Evolutionary conservation across 2,888 invertebrate genomes (phyloP).

Genomic region (Liposcelis brunnea): DNA sequence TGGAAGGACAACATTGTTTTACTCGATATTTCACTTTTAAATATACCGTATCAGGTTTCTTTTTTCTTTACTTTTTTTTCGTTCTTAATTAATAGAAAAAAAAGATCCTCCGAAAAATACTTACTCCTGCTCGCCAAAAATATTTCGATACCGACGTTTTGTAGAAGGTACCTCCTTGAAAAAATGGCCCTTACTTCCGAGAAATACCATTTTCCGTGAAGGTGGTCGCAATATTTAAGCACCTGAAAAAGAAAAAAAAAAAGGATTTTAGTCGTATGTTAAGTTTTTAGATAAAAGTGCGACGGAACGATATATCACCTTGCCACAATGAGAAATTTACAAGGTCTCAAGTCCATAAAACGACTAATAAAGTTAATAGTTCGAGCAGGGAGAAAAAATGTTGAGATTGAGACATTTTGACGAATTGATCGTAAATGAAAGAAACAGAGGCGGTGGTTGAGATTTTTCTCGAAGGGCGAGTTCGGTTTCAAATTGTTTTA

Average conservation of each 20-base stretch:
- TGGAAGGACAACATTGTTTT: neutral
- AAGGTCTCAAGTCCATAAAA: too few relatives aligned
- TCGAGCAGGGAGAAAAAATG: too few relatives aligned
- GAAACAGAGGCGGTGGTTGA: too few relatives aligned
- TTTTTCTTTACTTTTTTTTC: neutral
- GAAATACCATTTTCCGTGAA: conserved; percentile 99
- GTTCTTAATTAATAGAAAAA: conserved; percentile 1
- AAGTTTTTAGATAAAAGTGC: too few relatives aligned
- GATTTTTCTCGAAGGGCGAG: too few relatives aligned
- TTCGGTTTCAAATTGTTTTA: too few relatives aligned
- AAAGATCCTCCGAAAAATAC: conserved; percentile 25
- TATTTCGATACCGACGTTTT: conserved; percentile 95
- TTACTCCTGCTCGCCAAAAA: conserved; percentile 96
- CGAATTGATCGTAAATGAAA: too few relatives aligned
- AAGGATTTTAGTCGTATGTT: neutral
- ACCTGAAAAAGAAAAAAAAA: conserved; percentile 45
- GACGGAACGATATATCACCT: too few relatives aligned
- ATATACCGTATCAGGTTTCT: neutral
- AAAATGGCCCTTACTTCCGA: conserved; percentile 98
- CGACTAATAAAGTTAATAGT: too few relatives aligned
- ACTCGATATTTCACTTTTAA: too few relatives aligned
- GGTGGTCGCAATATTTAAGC: conserved; percentile 91
- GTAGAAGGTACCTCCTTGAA: conserved; percentile 86
- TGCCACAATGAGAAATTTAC: too few relatives aligned
- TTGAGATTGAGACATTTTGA: too few relatives aligned